Conservation (phyloP, 2,888 invertebrate species). For the Amphipoea lucens region DNA sequence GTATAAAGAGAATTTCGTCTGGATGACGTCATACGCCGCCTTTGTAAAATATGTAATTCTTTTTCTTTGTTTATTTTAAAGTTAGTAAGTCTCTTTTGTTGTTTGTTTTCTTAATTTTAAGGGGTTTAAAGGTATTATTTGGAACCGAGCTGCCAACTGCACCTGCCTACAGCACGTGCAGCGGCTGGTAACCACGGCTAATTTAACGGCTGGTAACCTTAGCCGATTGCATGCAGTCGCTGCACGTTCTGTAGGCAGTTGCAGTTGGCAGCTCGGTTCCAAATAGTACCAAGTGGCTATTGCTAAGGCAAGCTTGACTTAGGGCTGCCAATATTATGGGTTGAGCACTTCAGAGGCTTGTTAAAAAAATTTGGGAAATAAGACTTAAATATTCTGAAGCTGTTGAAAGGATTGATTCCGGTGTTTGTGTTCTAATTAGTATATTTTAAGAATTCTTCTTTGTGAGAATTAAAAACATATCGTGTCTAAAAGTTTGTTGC, state of each 20-base stretch:
- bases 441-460: background rate
- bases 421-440: background rate
- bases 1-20: conserved; percentile 25
- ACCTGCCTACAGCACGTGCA: too few species aligned
- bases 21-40: conserved; percentile 5
- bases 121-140: background rate
- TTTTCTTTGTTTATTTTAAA: conserved; percentile 20
- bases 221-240: too few species aligned
- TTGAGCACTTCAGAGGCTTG: conserved; percentile 2
- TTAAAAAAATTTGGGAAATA: background rate
- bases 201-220: too few species aligned
- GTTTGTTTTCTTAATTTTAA: conserved; percentile 11
- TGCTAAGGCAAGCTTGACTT: conserved; percentile 16
- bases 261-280: too few species aligned
- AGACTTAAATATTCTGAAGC: background rate
- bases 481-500: conserved; percentile 41
- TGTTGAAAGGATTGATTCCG: background rate
- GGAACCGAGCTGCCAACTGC: too few species aligned
- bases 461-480: too few species aligned
- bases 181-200: too few species aligned
- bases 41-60: conserved; percentile 33
- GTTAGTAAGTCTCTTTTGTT: conserved; percentile 27
- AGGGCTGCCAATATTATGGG: background rate
- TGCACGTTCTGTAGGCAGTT: too few species aligned
- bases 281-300: conserved; percentile 7